phyloP scores from a whole-genome alignment of 2,113 vertebrate genomes.

The Ophiodon elongatus region DNA sequence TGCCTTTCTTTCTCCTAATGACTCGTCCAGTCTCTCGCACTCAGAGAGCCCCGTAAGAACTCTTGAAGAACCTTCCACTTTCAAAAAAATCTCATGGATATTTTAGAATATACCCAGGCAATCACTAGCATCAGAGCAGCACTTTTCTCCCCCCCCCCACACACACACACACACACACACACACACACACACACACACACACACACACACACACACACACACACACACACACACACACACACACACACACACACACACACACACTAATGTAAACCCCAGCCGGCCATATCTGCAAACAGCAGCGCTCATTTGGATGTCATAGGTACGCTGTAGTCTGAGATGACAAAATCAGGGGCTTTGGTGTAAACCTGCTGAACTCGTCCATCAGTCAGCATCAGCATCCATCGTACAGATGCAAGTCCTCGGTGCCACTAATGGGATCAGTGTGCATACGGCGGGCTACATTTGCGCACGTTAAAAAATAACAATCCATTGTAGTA shows the following conservation, averaged over 20 bases:
- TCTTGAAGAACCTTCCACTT: slow-evolving; percentile 40
- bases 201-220: not conserved
- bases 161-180: no score
- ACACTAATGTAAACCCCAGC: not conserved
- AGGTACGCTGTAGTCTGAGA: not conserved
- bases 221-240: not conserved
- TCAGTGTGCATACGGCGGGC: not conserved
- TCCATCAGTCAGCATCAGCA: slow-evolving; percentile 42
- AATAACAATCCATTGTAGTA: not conserved
- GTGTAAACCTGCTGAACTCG: slow-evolving; percentile 34
- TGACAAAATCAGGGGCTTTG: slow-evolving; percentile 8
- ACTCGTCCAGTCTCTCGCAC: slow-evolving; percentile 57
- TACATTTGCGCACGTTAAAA: slow-evolving; percentile 10
- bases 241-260: not conserved
- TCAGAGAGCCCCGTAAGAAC: slow-evolving; percentile 13
- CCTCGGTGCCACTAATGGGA: slow-evolving; percentile 23
- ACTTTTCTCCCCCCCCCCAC: not conserved
- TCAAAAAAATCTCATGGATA: slow-evolving; percentile 27
- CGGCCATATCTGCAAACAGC: not conserved
- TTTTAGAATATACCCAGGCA: not conserved
- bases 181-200: no score
- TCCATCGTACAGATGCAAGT: slow-evolving; percentile 18
- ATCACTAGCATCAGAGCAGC: slow-evolving; percentile 10
- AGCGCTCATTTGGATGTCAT: slow-evolving; percentile 33
- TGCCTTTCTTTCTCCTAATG: slow-evolving; percentile 62